Evolutionary conservation across 1,140 invertebrate species (phyloP), one percentile per base, ranked within the genome.

Genomic region (Drosophila sucinea): DNA sequence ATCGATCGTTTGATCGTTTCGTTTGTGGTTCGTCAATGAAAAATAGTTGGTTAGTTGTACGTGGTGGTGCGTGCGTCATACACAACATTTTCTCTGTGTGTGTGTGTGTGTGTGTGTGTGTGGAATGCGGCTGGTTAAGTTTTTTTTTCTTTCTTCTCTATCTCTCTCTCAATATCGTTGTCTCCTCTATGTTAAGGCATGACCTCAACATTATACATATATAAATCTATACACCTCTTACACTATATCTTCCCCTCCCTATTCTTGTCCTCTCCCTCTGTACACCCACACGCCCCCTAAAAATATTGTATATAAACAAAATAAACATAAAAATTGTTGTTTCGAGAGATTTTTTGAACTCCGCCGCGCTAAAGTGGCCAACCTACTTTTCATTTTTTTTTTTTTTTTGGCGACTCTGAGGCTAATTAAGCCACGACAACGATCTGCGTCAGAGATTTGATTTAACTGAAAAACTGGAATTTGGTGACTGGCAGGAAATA

Each of bases 51-150:
- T 47, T 67, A 17, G 32, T 32, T 11, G 32, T 29, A 32, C 32
- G n/a, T 23, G 35, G 47, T 35, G 2, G 47, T 63, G 57, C 35
- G 81, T 85, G 81, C 81, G 81, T 84, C 81, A 84, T 74, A 77
- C 55, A 60, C 55, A 63, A 79, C 23, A 51, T 51, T 47, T 47
- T 25, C 44, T 25, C 44, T 41, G 0, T n/a, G 11, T 41, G 11
- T 17, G 11, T 17, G 2, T 51, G 7, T 27, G 23, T 51, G 23
- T 51, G 44, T 47, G 44, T 51, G 44, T 27, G 44, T 51, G 23
- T 55, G 78, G 82, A 86, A 85, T 85, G 82, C 66, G 58, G 82
- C 75, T 78, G 75, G 82, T 85, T 85, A 60, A 72, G 62, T 64
- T 23, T 54, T 38, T 38, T 38, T 4, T 3, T 11, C 10, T 38